Base-by-base conservation (phyloP, 1,140 invertebrate species). In the Atta cephalotes region DNA sequence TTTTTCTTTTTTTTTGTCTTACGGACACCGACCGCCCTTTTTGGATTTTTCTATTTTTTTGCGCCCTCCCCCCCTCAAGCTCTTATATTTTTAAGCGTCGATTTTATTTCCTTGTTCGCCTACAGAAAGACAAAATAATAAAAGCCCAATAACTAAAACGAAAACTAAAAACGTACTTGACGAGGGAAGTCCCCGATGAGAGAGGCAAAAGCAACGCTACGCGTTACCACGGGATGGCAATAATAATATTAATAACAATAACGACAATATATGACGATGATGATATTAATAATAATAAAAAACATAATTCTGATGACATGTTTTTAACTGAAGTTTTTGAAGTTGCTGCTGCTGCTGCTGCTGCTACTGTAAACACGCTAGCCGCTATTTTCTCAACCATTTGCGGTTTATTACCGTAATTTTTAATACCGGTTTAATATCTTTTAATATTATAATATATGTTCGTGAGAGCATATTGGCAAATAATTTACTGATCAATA, bases 271-370 rank as follows among this genome's bases (percentile, higher is more conserved):
- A 84, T 84, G 49, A 79, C 66, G 45, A 85, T 76, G 56, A 45
- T 77, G 25, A 86, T 68, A 65, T 79, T 76, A 81, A 89, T 88
- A 74, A 82, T 84, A 87, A 74, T 16, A 35, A 87, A 85, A 82
- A 81, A 74, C 65, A 74, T 84, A 56, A 85, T 90, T 86, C 68
- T 87, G 65, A 25, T 80, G 72, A 87, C 79, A 88, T 70, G 88
- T 92, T 93, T 93, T 92, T 92, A 91, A 91, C 87, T 86, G 89
- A 90, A 90, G 87, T 91, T 93, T 93, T 88, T 92, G 92, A 89
- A 88, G 87, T 89, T 92, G 87, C 58, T 80, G 88, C 86, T 88
- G 71, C 72, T 77, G 81, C 74, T 89, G 87, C 90, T 89, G 89
- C 82, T 71, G 88, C 88, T 88, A 87, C 74, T 90, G 88, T 89